These are phyloP conservation scores for Aphrocallistes beatrix DNA, from an alignment of 37 sponge, comb jelly and placozoan genomes.

Conservation along the genomic window DNA sequence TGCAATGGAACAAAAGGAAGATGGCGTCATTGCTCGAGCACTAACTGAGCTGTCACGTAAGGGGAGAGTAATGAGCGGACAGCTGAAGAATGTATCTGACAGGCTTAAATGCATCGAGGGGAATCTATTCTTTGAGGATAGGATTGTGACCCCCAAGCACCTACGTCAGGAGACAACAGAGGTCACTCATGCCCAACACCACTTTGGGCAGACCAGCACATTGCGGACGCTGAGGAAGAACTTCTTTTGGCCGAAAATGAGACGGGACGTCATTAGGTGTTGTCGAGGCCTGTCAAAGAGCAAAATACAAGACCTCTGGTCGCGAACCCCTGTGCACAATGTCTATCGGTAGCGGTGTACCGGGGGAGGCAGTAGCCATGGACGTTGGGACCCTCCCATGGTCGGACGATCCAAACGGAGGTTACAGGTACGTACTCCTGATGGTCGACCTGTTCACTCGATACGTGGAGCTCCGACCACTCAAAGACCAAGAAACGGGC, in stretches of 20 bases:
- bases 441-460: not conserved
- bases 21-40: not conserved
- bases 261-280: not conserved
- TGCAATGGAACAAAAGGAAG: not conserved
- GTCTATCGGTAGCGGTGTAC: not conserved
- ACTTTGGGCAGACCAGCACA: not conserved
- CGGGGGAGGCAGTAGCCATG: not conserved
- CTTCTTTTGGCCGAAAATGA: not conserved
- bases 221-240: not conserved
- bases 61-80: not conserved
- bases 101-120: not conserved
- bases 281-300: constrained; percentile 1
- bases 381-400: constrained; percentile 11
- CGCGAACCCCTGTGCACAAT: not conserved
- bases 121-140: not conserved
- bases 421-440: not conserved
- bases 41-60: not conserved
- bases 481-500: not conserved
- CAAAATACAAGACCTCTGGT: not conserved
- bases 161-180: not conserved
- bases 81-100: not conserved
- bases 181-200: not conserved
- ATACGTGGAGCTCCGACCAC: not conserved
- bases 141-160: not conserved
- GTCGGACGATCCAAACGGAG: not conserved